A percentile compares a stretch with the other conserved stretches of the same genome.
Evolutionary conservation across 1,140 invertebrate species (phyloP).

Genomic region (Diploscapter pachys): DNA sequence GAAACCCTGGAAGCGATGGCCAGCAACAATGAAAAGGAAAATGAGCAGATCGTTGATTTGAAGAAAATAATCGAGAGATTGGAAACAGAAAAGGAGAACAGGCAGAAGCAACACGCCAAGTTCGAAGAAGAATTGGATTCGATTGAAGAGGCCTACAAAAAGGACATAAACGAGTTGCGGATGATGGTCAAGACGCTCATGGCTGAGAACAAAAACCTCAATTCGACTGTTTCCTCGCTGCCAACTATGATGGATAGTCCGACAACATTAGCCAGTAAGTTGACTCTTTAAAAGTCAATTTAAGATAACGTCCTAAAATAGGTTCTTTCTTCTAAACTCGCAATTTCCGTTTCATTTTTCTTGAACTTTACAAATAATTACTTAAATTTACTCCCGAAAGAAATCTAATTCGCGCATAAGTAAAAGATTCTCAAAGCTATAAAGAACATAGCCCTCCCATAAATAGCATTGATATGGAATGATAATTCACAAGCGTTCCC

Average conservation of each 20-base stretch:
- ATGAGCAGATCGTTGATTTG: slow-evolving; percentile 76
- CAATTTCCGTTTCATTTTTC: too few relatives aligned
- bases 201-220: slow-evolving; percentile 28
- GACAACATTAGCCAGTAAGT: slow-evolving; percentile 18
- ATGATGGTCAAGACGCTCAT: slow-evolving; percentile 39
- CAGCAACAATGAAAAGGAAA: slow-evolving; percentile 81
- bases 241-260: slow-evolving; percentile 14
- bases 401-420: too few relatives aligned
- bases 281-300: not conserved
- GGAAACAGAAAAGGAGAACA: slow-evolving; percentile 75
- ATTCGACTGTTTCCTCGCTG: slow-evolving; percentile 28
- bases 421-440: too few relatives aligned
- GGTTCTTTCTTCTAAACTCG: too few relatives aligned
- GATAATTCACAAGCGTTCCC: too few relatives aligned
- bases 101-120: slow-evolving; percentile 36
- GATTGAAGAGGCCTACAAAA: slow-evolving; percentile 53
- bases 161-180: slow-evolving; percentile 52
- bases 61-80: slow-evolving; percentile 78
- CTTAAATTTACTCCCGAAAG: too few relatives aligned
- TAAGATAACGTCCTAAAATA: not conserved
- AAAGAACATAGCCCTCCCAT: too few relatives aligned
- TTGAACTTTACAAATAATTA: too few relatives aligned
- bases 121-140: slow-evolving; percentile 55
- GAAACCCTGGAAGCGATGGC: slow-evolving; percentile 87
- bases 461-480: too few relatives aligned